A percentile compares a stretch with the other conserved stretches of the same genome.
phyloP scores from a whole-genome alignment of 2,113 vertebrate species.

The Butastur rufipennis region DNA sequence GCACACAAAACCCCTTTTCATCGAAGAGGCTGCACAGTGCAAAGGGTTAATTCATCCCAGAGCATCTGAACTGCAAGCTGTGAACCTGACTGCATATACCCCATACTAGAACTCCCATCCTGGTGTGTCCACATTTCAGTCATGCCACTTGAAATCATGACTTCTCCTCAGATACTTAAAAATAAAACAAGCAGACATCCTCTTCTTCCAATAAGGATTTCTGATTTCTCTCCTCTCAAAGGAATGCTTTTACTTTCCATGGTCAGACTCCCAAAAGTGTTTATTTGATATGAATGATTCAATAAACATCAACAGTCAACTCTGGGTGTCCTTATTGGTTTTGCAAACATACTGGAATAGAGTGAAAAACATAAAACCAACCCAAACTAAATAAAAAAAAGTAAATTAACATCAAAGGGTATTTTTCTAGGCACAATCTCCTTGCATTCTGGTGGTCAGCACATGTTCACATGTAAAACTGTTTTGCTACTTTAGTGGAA shows the following conservation, averaged over 20 bases:
- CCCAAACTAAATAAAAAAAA: background rate
- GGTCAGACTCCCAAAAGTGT: background rate
- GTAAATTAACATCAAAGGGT: background rate
- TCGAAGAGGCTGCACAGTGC: background rate
- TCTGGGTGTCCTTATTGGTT: background rate
- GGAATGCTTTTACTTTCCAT: background rate
- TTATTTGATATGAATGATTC: conserved; percentile 2
- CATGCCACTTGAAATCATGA: background rate
- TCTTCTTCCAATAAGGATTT: background rate
- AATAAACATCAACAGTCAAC: conserved; percentile 39
- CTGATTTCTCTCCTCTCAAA: background rate
- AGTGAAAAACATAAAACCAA: background rate
- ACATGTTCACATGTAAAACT: background rate
- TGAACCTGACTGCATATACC: background rate
- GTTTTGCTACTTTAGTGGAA: background rate
- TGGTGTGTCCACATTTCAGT: background rate
- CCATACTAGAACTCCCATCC: background rate
- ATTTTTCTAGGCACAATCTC: background rate
- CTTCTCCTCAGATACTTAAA: background rate
- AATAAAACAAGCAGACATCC: background rate
- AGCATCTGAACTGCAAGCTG: background rate
- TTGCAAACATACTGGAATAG: background rate
- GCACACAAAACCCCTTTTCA: background rate
- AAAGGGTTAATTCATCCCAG: background rate
- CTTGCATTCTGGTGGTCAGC: background rate